Evolutionary conservation across 37 sponge, comb jelly and placozoan genomes (phyloP).

Genomic region (Mnemiopsis leidyi): DNA sequence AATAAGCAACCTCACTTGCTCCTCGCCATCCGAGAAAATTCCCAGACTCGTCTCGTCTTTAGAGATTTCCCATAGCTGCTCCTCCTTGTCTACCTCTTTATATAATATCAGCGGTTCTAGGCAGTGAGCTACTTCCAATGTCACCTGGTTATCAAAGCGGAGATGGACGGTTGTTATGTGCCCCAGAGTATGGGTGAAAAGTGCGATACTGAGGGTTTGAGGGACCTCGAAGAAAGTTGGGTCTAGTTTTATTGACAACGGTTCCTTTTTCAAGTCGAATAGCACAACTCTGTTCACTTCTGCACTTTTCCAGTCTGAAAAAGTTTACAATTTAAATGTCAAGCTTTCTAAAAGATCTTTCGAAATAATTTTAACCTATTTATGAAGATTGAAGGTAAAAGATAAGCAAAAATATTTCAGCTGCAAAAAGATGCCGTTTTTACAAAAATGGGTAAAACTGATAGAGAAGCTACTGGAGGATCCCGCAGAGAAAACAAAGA

Average conservation of each 20-base stretch:
- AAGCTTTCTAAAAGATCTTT: no score
- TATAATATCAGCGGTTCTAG: background rate
- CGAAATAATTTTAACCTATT: no score
- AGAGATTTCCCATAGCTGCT: background rate
- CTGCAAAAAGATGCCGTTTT: background rate
- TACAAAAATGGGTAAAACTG: slow-evolving; percentile 19
- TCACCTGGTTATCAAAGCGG: background rate
- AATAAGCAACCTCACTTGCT: background rate
- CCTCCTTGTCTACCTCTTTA: background rate
- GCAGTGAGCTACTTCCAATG: background rate
- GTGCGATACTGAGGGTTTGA: background rate
- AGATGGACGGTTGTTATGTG: background rate
- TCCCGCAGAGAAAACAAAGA: background rate
- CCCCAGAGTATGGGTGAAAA: background rate
- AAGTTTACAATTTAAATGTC: no score
- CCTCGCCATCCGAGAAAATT: background rate
- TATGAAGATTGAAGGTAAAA: no score
- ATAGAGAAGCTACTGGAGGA: background rate
- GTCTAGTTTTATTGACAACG: background rate
- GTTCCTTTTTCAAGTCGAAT: background rate
- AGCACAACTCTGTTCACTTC: background rate
- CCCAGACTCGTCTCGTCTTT: background rate
- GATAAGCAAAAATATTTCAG: no score
- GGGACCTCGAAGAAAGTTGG: background rate
- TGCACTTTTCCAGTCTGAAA: background rate